These are phyloP conservation scores for Bradypodion ventrale DNA, from an alignment of 2,797 vertebrate species.

Conservation along the genomic window DNA sequence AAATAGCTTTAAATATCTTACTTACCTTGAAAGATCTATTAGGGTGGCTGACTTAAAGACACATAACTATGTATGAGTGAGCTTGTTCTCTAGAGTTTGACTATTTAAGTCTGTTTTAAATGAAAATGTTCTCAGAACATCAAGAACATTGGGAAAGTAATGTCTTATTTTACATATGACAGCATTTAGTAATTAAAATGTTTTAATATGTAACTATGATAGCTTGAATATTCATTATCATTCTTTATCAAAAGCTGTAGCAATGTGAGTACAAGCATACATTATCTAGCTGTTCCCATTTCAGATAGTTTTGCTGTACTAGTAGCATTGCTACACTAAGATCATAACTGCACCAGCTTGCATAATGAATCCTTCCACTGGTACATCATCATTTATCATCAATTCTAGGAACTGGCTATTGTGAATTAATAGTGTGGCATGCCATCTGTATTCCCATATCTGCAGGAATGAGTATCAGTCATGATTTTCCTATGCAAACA, in stretches of 20 bases:
- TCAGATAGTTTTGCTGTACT: slow-evolving; percentile 2
- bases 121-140: not conserved
- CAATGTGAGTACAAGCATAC: not conserved
- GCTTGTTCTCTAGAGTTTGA: not conserved
- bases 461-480: slow-evolving; percentile 15
- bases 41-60: no score
- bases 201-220: not conserved
- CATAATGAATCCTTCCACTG: slow-evolving; percentile 14
- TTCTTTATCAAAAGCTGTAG: slow-evolving; percentile 15
- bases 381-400: slow-evolving; percentile 21
- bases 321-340: not conserved
- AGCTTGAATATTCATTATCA: slow-evolving; percentile 34
- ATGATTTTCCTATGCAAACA: slow-evolving; percentile 35
- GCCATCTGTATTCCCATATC: slow-evolving; percentile 3
- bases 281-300: not conserved
- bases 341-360: not conserved
- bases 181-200: not conserved
- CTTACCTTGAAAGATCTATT: no score
- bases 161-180: not conserved
- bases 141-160: not conserved
- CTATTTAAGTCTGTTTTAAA: slow-evolving; percentile 1
- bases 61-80: not conserved
- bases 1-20: no score
- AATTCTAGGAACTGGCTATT: slow-evolving; percentile 17
- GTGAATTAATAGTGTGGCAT: slow-evolving; percentile 6